These are phyloP conservation scores for Hirudinaria manillensis DNA, from an alignment of 2,888 invertebrate species.

Conservation along the genomic window DNA sequence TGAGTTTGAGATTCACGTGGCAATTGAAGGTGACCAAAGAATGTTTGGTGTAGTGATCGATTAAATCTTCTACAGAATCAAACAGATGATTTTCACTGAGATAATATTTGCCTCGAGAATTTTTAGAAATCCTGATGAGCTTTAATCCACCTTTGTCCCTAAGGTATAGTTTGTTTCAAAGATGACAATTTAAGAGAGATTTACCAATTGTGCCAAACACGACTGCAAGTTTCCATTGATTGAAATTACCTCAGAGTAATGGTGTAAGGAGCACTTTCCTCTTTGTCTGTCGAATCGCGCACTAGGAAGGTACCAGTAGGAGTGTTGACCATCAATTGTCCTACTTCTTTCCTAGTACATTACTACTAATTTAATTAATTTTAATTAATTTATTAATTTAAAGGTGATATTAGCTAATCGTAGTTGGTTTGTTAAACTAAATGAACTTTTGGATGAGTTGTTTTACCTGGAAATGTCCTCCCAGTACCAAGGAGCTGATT, in stretches of 20 bases:
- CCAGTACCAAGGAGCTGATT: conserved; percentile 85
- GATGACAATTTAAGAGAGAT: too few species aligned
- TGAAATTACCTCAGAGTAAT: conserved; percentile 65
- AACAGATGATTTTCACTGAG: conserved; percentile 63
- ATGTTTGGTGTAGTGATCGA: conserved; percentile 76
- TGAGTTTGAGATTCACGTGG: conserved; percentile 80
- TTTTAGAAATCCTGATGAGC: conserved; percentile 84
- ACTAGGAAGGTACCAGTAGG: conserved; percentile 94
- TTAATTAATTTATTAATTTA: background rate
- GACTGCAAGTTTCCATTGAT: too few species aligned
- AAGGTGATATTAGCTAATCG: background rate
- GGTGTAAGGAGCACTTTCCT: conserved; percentile 75
- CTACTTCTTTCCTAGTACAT: conserved; percentile 72
- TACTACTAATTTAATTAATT: too few species aligned
- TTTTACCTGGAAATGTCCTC: conserved; percentile 65
- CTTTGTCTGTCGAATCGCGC: conserved; percentile 80
- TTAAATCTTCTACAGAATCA: conserved; percentile 67
- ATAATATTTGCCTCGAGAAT: conserved; percentile 79
- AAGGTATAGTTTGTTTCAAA: background rate
- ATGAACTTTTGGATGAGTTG: background rate
- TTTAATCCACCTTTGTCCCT: conserved; percentile 87
- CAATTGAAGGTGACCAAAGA: conserved; percentile 88
- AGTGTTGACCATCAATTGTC: conserved; percentile 79
- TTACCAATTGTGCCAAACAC: too few species aligned
- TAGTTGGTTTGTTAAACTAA: background rate